Percentiles rank a stretch among this genome's conserved stretches.
These are phyloP conservation scores for Platysternon megacephalum DNA, from an alignment of 2,113 vertebrate genomes.

Conservation along the genomic window DNA sequence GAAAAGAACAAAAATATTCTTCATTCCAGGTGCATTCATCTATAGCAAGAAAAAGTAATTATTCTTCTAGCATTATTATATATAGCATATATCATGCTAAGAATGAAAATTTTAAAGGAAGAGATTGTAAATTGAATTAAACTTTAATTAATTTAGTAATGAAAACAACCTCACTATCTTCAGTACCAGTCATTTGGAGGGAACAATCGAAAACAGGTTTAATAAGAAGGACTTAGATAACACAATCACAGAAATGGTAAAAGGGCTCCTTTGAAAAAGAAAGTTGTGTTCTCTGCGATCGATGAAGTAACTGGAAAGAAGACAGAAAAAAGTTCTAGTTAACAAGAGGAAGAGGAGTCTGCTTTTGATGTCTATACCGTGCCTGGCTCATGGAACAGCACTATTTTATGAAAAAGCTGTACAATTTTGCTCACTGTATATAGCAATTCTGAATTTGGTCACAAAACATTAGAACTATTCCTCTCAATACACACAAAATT, in stretches of 20 bases:
- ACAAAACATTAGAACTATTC: not conserved
- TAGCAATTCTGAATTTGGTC: not conserved
- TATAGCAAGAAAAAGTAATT: not conserved
- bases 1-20: not conserved
- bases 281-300: rapidly evolving
- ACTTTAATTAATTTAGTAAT: slow-evolving; percentile 23
- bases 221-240: not conserved
- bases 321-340: not conserved
- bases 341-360: not conserved
- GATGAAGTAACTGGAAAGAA: not conserved
- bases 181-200: slow-evolving; percentile 3
- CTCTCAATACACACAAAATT: not conserved
- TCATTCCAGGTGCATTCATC: not conserved
- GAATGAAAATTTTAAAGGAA: not conserved
- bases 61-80: not conserved
- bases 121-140: not conserved
- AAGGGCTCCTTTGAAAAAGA: not conserved
- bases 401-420: not conserved
- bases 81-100: not conserved
- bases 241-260: not conserved
- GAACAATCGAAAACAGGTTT: not conserved
- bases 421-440: not conserved
- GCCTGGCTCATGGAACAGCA: not conserved
- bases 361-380: not conserved
- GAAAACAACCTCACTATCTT: not conserved